A percentile compares a stretch with the other conserved stretches of the same genome.
Evolutionary conservation across 2,888 invertebrate genomes (phyloP).

Genomic region (Macroteleia sp.): DNA sequence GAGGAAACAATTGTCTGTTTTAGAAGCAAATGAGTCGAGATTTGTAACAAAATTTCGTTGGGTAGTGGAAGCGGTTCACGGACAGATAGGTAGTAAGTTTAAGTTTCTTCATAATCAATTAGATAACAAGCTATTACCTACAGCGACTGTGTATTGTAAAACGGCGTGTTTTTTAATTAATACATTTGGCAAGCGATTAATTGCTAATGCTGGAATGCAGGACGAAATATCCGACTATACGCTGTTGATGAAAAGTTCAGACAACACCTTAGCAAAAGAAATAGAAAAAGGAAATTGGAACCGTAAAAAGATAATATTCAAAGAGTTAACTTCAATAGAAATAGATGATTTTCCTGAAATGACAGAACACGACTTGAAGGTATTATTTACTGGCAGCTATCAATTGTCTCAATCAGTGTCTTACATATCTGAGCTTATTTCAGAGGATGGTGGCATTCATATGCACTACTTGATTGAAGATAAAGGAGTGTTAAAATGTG

Average conservation of each 20-base stretch:
- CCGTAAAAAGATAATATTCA: not conserved
- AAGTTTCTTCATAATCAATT: too few species aligned
- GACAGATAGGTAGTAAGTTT: slow-evolving; percentile 40
- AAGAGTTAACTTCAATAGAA: not conserved
- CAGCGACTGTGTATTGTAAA: slow-evolving; percentile 20
- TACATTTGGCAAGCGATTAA: slow-evolving; percentile 54
- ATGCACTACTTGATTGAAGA: slow-evolving; percentile 12
- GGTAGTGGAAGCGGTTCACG: slow-evolving; percentile 59
- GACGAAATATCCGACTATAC: too few species aligned
- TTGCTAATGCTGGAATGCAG: slow-evolving; percentile 7
- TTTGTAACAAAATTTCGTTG: slow-evolving; percentile 66
- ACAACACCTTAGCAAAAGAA: slow-evolving; percentile 30
- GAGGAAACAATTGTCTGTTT: slow-evolving; percentile 61
- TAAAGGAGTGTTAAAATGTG: slow-evolving; percentile 21
- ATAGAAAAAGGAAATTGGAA: slow-evolving; percentile 21
- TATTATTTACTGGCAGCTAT: slow-evolving; percentile 42
- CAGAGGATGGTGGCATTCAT: slow-evolving; percentile 13
- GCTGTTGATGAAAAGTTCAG: too few species aligned
- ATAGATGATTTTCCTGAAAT: slow-evolving; percentile 25
- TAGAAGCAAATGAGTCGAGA: slow-evolving; percentile 64
- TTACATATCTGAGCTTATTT: too few species aligned
- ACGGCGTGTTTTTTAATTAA: slow-evolving; percentile 50
- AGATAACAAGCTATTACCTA: slow-evolving; percentile 55
- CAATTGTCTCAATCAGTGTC: too few species aligned
- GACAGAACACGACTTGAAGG: slow-evolving; percentile 23